These are phyloP conservation scores for Lepus oiostolus DNA, from an alignment of 2,797 vertebrate species.

Conservation along the genomic window DNA sequence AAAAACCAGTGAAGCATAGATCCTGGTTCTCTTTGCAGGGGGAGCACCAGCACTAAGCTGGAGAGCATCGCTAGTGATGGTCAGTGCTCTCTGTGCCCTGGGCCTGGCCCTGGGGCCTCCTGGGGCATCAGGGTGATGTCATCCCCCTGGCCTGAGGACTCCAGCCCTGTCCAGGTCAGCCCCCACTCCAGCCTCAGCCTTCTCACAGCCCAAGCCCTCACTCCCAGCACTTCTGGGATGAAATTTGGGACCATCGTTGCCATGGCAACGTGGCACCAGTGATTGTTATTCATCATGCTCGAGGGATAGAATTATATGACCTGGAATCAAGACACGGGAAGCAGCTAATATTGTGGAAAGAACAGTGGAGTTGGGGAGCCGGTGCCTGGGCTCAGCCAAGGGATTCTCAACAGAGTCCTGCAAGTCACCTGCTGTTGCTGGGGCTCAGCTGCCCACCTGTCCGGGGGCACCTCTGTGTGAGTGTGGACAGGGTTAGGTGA, in stretches of 20 bases:
- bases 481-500: too few species aligned
- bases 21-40: background rate
- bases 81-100: background rate
- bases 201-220: background rate
- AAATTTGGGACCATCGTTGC: slow-evolving; percentile 64
- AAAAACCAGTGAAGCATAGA: background rate
- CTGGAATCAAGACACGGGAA: slow-evolving; percentile 51
- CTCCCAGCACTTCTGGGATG: slow-evolving; percentile 41
- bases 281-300: slow-evolving; percentile 46
- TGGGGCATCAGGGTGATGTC: slow-evolving; percentile 61
- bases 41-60: slow-evolving; percentile 9
- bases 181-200: background rate
- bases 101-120: slow-evolving; percentile 61
- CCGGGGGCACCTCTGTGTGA: background rate
- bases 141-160: background rate
- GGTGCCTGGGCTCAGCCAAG: background rate
- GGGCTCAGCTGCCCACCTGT: background rate
- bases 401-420: background rate
- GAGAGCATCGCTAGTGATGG: background rate
- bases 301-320: slow-evolving; percentile 70
- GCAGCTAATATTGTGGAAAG: background rate
- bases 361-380: background rate
- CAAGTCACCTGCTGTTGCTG: background rate
- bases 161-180: background rate
- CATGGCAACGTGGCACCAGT: slow-evolving; percentile 66